Conservation (phyloP, 1,140 invertebrate genomes). For the Megalopta genalis region DNA sequence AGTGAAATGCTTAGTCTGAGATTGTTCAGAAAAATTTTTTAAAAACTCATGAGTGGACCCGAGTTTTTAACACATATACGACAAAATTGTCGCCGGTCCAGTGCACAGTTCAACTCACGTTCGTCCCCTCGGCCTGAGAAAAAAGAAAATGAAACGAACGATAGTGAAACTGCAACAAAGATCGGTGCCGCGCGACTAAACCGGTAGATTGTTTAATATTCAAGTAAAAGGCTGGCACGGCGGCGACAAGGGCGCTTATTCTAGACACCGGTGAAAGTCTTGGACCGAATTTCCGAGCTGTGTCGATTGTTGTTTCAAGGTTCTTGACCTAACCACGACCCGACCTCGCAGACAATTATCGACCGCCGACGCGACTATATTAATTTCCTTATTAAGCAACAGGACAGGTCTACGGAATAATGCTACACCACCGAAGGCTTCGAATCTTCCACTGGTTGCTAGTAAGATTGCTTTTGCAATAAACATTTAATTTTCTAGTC, state of each 20-base stretch:
- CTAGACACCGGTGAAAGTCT: slow-evolving; percentile 54
- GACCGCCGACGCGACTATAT: not conserved
- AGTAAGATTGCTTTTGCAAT: too few species aligned
- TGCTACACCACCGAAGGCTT: not conserved
- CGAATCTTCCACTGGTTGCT: too few species aligned
- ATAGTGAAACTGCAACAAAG: not conserved
- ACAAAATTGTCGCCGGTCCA: not conserved
- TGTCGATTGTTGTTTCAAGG: slow-evolving; percentile 55
- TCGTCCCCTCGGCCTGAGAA: not conserved
- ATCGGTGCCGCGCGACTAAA: not conserved
- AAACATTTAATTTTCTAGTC: too few species aligned
- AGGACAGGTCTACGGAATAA: not conserved
- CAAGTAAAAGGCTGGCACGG: slow-evolving; percentile 49
- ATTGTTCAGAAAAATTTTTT: too few species aligned
- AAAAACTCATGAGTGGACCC: too few species aligned
- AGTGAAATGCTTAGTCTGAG: too few species aligned
- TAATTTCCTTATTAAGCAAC: not conserved
- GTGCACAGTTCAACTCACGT: not conserved
- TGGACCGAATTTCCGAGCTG: slow-evolving; percentile 53
- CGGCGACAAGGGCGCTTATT: slow-evolving; percentile 62
- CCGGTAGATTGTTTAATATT: slow-evolving; percentile 38
- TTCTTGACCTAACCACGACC: slow-evolving; percentile 58
- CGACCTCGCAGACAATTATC: slow-evolving; percentile 6
- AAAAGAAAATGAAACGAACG: not conserved
- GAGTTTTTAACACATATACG: not conserved